Evolutionary conservation across 2,888 invertebrate genomes (phyloP).

Genomic region (Xylophagus ater): DNA sequence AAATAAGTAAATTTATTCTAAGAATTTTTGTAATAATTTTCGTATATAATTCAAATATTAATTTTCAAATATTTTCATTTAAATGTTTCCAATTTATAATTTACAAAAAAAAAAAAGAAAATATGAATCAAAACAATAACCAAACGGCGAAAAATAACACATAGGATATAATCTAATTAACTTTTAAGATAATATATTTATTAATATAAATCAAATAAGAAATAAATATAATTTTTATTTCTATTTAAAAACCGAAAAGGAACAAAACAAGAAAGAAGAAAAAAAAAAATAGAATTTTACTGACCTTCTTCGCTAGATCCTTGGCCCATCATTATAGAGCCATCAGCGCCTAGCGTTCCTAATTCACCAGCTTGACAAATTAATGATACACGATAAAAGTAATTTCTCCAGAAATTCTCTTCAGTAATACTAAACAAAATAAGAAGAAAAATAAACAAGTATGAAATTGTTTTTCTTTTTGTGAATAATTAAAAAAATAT

Average conservation of each 20-base stretch:
- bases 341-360: conserved; percentile 39
- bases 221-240: conserved; percentile 9
- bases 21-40: too few relatives aligned
- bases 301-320: conserved; percentile 40
- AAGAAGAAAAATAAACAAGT: conserved; percentile 3
- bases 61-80: too few relatives aligned
- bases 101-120: conserved; percentile 15
- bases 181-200: conserved; percentile 7
- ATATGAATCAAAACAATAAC: conserved; percentile 9
- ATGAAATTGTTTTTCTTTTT: not conserved
- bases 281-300: conserved; percentile 19
- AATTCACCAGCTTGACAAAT: conserved; percentile 91
- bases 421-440: conserved; percentile 67
- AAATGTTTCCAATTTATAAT: too few relatives aligned
- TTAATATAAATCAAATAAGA: conserved; percentile 6
- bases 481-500: conserved; percentile 6
- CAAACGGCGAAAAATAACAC: conserved; percentile 35
- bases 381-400: conserved; percentile 97
- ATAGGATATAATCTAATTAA: conserved; percentile 25
- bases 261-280: conserved; percentile 16
- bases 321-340: conserved; percentile 31
- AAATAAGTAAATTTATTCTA: too few relatives aligned
- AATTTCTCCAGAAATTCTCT: conserved; percentile 99
- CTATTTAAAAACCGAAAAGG: conserved; percentile 8
- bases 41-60: too few relatives aligned